Conservation (phyloP, 2,888 invertebrate genomes). For the Argyra leucocephala region DNA sequence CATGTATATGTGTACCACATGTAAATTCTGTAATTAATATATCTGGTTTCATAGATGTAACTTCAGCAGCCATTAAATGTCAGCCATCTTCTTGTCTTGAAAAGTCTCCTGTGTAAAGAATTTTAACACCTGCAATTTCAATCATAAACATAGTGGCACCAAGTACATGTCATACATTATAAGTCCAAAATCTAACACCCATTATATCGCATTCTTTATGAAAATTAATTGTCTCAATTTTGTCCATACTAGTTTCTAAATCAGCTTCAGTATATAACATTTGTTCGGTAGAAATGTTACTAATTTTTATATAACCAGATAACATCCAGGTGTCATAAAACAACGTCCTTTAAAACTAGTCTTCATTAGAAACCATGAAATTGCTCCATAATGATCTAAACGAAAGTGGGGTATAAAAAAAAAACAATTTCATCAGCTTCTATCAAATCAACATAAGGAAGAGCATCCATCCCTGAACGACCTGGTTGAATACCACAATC, state of each 20-base stretch:
- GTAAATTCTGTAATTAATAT: conserved; percentile 97
- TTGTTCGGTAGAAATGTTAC: conserved; percentile 92
- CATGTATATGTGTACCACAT: conserved; percentile 98
- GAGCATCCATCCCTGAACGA: conserved; percentile 89
- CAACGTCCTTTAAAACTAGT: conserved; percentile 95
- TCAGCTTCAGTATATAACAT: conserved; percentile 97
- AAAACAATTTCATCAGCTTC: conserved; percentile 96
- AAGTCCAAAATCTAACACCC: conserved; percentile 96
- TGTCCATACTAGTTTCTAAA: conserved; percentile 94
- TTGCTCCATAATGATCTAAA: conserved; percentile 93
- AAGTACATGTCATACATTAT: conserved; percentile 96
- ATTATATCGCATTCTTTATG: conserved; percentile 96
- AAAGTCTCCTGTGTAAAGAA: conserved; percentile 96
- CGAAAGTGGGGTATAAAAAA: conserved; percentile 95
- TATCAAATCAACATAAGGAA: conserved; percentile 94
- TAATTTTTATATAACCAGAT: conserved; percentile 98
- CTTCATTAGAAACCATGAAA: conserved; percentile 96
- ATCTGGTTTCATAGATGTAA: conserved; percentile 91
- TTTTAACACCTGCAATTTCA: conserved; percentile 96
- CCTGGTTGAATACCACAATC: conserved; percentile 99
- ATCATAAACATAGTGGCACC: conserved; percentile 99
- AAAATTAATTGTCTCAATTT: conserved; percentile 96
- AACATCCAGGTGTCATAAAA: conserved; percentile 99
- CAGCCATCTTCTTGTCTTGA: conserved; percentile 96
- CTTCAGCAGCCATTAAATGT: conserved; percentile 98